Evolutionary conservation across 2,797 vertebrate species (phyloP), one percentile per base, ranked within the genome.

Genomic region (Orientallactaga sibirica): DNA sequence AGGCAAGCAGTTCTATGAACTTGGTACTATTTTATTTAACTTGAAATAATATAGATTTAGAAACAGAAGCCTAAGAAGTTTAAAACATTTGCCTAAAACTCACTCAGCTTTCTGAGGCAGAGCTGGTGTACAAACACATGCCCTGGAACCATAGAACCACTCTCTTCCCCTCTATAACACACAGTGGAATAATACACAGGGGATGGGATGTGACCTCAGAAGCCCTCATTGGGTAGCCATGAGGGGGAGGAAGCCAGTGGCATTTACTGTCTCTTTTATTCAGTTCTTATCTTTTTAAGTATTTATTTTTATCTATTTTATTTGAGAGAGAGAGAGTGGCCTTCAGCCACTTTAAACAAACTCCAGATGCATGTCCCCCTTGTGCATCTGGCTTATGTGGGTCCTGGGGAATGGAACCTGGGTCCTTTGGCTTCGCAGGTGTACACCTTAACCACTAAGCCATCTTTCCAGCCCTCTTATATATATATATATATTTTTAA

Each of bases 31-130:
- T 94, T 85, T 27, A 77, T 24, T 52, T 20, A 43, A 66, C 24
- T 3, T 80, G 29, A 75, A 64, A 61, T 75, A 19, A 77, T 86
- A 62, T 71, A 66, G 85, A n/a, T 55, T 48, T 68, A 43, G 61
- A 91, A 85, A 90, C 71, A 27, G 68, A 95, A 93, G 85, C 41
- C 76, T 18, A 2, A 61, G 66, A 33, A 37, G 33, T 78, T 93
- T 74, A 79, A 83, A 74, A 77, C 25, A 88, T 58, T 81, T 78
- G 18, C 43, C 81, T 61, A 71, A 43, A 19, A 22, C 66, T 70
- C n/a, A 12, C 24, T 55, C 4, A 24, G 43, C 7, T 82, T 91
- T 71, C 27, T 12, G 1, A 7, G 66, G 62, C 41, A 83, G 80
- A 87, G 15, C 15, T 29, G 41, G 75, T 20, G 2, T 33, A 48